phyloP scores from a whole-genome alignment of 2,113 vertebrate genomes.

The Pantherophis guttatus region DNA sequence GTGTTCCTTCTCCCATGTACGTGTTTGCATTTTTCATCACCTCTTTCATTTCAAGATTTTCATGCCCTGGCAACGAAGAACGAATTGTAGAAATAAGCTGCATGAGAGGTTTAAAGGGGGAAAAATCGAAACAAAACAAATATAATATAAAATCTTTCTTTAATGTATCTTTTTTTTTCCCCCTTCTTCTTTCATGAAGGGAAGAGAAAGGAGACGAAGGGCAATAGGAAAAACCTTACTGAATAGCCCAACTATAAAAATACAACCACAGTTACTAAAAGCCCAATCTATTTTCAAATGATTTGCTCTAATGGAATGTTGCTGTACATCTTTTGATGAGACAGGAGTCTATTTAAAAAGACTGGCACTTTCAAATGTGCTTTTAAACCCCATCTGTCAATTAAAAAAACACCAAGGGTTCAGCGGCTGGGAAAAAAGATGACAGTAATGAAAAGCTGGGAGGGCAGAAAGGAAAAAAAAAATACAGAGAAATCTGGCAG shows the following conservation, averaged over 20 bases:
- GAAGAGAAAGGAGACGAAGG: conserved; percentile 32
- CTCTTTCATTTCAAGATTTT: conserved; percentile 39
- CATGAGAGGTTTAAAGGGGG: conserved; percentile 8
- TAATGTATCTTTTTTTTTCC: conserved; percentile 38
- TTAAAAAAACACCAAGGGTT: conserved; percentile 73
- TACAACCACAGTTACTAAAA: conserved; percentile 68
- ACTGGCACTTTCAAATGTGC: conserved; percentile 72
- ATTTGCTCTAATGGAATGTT: conserved; percentile 77
- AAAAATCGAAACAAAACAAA: conserved; percentile 39
- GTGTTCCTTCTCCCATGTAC: fast-evolving
- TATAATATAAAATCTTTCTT: conserved; percentile 41
- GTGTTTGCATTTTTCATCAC: neutral
- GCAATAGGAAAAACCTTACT: conserved; percentile 43
- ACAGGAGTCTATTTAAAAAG: conserved; percentile 76
- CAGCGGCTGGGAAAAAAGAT: conserved; percentile 71
- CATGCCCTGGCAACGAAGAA: neutral
- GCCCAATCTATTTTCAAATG: conserved; percentile 74
- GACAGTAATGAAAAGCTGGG: conserved; percentile 73
- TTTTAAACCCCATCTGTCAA: conserved; percentile 77
- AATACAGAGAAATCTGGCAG: conserved; percentile 49
- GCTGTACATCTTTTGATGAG: conserved; percentile 75
- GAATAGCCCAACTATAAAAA: conserved; percentile 61
- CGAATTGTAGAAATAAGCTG: conserved; percentile 22
- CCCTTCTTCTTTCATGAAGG: neutral
- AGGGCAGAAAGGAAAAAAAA: conserved; percentile 61